Conservation (phyloP, 1,140 invertebrate genomes). For the Pogonomyrmex barbatus region DNA sequence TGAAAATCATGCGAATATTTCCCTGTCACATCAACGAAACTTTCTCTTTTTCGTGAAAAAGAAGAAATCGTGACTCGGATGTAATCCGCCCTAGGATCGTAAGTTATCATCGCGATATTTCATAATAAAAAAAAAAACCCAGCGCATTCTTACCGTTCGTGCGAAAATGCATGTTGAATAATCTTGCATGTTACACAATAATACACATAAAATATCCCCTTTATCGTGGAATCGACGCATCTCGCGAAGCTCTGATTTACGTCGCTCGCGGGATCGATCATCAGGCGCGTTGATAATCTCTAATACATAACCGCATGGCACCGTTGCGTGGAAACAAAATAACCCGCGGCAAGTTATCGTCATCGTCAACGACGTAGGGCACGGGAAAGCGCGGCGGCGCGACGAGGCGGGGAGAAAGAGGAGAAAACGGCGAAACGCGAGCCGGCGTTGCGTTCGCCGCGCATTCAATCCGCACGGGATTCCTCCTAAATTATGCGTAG, state of each 20-base stretch:
- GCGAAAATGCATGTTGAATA: not conserved
- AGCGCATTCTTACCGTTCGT: not conserved
- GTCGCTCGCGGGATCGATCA: slow-evolving; percentile 33
- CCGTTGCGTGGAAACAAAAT: slow-evolving; percentile 33
- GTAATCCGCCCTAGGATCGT: not conserved
- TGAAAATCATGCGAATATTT: not conserved
- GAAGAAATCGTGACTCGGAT: slow-evolving; percentile 29
- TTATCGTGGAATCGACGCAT: not conserved
- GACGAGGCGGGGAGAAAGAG: not conserved
- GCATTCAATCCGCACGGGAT: slow-evolving; percentile 62
- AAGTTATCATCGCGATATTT: slow-evolving; percentile 1
- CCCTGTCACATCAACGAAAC: not conserved
- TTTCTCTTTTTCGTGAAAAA: slow-evolving; percentile 22
- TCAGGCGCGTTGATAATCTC: slow-evolving; percentile 51
- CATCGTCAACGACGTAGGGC: not conserved
- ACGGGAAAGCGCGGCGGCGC: not conserved
- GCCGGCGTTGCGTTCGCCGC: slow-evolving; percentile 43
- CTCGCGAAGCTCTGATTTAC: slow-evolving; percentile 31
- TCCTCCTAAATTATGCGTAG: slow-evolving; percentile 69
- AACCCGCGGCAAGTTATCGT: slow-evolving; percentile 6
- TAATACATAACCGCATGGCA: slow-evolving; percentile 43
- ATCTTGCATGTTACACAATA: not conserved
- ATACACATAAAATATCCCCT: slow-evolving; percentile 10
- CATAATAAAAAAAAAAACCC: slow-evolving; percentile 9
- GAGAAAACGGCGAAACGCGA: slow-evolving; percentile 27